Base-by-base conservation (phyloP, 2,113 vertebrate species). In the Pipra filicauda region DNA sequence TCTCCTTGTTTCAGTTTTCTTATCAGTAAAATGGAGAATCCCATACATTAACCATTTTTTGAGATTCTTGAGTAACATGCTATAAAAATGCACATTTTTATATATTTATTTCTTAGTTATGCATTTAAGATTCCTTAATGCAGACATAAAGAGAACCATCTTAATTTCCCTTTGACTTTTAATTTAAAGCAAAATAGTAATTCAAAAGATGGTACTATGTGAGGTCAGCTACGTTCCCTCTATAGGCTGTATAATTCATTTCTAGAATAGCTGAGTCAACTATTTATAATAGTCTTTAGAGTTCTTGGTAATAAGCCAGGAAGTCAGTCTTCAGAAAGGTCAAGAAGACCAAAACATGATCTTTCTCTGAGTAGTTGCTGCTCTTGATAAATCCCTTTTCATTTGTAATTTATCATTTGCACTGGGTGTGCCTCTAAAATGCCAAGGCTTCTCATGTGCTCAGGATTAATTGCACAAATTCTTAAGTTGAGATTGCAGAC, bases 231-330 rank as follows among this genome's bases (percentile, higher is more conserved):
- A 86, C 88, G 28, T 91, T 97, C 89, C 72, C 64, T 84, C 52
- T 93, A 62, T 90, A 85, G 80, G 77, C 72, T 96, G 78, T 67
- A 65, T 93, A 95, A 96, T 91, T 96, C 71, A 88, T 96, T 89
- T 82, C 61, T 75, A 83, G 95, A 85, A 71, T 69, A 94, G 69
- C 66, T 89, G 75, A 97, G 54, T 89, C 57, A 76, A 86, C 66
- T 69, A 84, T 93, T 92, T 93, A 24, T 80, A 78, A 86, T 22
- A 88, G 52, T 84, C 88, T 91, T 89, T 46, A 86, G 85, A 87
- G 75, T 74, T 96, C 93, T 97, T 93, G 91, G 67, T 93, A 73
- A 66, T 86, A 83, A 96, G 71, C 75, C 80, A 93, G 88, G 31
- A 94, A 96, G 26, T 67, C 44, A 91, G 84, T 21, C 73, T 93